phyloP scores from a whole-genome alignment of 2,888 invertebrate genomes.

The Campopleginae sp. region DNA sequence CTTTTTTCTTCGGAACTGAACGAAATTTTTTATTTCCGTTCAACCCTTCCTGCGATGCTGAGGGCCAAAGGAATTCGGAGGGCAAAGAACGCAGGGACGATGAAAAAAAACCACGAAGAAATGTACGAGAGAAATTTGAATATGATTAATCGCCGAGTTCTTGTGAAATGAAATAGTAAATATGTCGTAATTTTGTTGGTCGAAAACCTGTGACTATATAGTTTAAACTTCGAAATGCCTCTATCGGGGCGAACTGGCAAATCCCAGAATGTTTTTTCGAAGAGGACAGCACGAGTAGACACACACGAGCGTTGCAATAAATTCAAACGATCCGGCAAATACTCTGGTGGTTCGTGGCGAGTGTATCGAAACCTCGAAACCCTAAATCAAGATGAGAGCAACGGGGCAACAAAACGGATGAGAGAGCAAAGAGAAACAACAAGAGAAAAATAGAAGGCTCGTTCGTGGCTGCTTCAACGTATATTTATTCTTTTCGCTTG shows the following conservation, averaged over 20 bases:
- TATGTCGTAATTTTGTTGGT: background rate
- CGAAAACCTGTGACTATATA: background rate
- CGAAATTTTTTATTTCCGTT: background rate
- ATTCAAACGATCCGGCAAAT: constrained; percentile 65
- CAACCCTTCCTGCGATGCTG: background rate
- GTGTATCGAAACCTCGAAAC: constrained; percentile 81
- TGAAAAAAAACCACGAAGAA: background rate
- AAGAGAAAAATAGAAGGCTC: constrained; percentile 27
- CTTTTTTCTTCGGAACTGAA: background rate
- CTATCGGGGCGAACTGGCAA: background rate
- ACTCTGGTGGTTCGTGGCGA: constrained; percentile 71
- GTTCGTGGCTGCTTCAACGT: constrained; percentile 27
- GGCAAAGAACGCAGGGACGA: background rate
- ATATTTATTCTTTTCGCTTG: constrained; percentile 48
- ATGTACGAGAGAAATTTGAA: background rate
- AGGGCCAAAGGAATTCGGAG: background rate
- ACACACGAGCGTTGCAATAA: constrained; percentile 61
- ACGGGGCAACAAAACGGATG: constrained; percentile 15
- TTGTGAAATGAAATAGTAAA: background rate
- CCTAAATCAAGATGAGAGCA: constrained; percentile 78
- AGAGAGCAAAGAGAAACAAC: constrained; percentile 18
- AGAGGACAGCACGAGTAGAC: constrained; percentile 43
- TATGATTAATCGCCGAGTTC: background rate
- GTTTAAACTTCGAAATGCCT: background rate
- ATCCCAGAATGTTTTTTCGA: constrained; percentile 26